These are phyloP conservation scores for Marmota flaviventris DNA, from an alignment of 2,113 vertebrate species.

Conservation along the genomic window DNA sequence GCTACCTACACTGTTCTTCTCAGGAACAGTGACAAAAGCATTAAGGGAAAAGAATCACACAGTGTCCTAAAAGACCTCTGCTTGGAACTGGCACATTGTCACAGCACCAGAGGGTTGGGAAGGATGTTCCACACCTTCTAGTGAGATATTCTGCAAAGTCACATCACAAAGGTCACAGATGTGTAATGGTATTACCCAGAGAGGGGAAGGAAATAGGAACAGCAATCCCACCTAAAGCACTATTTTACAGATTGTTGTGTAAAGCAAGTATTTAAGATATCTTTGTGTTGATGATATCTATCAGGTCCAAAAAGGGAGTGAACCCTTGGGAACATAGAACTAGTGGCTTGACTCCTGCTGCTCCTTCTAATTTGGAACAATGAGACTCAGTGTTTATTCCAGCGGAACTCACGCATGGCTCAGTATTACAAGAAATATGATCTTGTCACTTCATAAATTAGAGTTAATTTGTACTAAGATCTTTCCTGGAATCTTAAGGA, in stretches of 20 bases:
- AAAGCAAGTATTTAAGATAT: neutral
- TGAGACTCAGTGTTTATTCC: neutral
- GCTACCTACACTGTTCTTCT: neutral
- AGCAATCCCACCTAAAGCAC: neutral
- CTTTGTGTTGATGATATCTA: neutral
- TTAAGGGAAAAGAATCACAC: neutral
- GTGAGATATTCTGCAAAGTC: neutral
- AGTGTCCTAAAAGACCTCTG: neutral
- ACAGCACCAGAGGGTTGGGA: neutral
- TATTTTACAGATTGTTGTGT: neutral
- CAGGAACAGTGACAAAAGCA: neutral
- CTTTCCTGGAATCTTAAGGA: conserved; percentile 51
- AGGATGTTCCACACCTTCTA: neutral
- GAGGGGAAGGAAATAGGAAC: neutral
- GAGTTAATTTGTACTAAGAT: conserved; percentile 29
- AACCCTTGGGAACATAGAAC: neutral
- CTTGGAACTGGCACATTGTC: neutral
- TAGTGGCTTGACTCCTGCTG: neutral
- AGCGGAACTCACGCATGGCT: neutral
- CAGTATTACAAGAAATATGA: neutral
- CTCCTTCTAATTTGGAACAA: neutral
- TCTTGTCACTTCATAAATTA: neutral
- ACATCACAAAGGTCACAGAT: neutral
- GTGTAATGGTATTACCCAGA: neutral
- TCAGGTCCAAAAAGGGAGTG: neutral